Percentiles rank a stretch among this genome's conserved stretches.
These are phyloP conservation scores for Nymphalis urticae DNA, from an alignment of 2,888 invertebrate species.

Conservation along the genomic window DNA sequence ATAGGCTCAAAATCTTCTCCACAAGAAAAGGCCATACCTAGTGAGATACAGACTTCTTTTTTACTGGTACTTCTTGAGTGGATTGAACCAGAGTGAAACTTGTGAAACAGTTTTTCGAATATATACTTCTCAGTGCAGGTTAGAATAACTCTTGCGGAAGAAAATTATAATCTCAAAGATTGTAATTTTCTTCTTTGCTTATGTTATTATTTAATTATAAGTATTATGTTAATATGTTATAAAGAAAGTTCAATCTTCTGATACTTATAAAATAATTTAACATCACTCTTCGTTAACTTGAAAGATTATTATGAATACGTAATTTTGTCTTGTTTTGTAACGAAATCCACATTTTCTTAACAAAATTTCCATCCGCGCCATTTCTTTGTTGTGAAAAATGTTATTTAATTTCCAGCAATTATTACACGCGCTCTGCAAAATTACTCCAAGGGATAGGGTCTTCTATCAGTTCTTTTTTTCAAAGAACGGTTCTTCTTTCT, in stretches of 20 bases:
- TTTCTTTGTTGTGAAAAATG: constrained; percentile 77
- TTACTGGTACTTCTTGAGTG: no score
- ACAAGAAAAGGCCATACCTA: no score
- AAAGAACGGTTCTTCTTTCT: constrained; percentile 60
- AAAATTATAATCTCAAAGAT: no score
- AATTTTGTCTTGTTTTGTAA: constrained; percentile 59
- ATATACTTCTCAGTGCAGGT: no score
- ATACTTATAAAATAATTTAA: constrained; percentile 2
- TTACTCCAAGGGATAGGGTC: constrained; percentile 78
- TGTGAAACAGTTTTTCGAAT: no score
- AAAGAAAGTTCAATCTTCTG: neutral
- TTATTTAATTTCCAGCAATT: constrained; percentile 80
- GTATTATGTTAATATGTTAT: no score
- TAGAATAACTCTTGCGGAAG: no score
- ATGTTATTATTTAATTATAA: no score
- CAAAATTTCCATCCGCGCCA: constrained; percentile 67
- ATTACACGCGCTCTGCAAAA: constrained; percentile 79
- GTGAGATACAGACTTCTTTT: no score
- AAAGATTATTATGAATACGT: constrained; percentile 64
- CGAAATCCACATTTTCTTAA: constrained; percentile 63
- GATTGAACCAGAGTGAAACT: no score
- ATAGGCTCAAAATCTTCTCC: no score
- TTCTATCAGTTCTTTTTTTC: constrained; percentile 68
- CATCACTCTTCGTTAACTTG: constrained; percentile 58
- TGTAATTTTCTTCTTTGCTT: no score